Percentiles rank a stretch among this genome's conserved stretches.
Evolutionary conservation across 2,888 invertebrate species (phyloP).

Genomic region (Copidosoma aretas): DNA sequence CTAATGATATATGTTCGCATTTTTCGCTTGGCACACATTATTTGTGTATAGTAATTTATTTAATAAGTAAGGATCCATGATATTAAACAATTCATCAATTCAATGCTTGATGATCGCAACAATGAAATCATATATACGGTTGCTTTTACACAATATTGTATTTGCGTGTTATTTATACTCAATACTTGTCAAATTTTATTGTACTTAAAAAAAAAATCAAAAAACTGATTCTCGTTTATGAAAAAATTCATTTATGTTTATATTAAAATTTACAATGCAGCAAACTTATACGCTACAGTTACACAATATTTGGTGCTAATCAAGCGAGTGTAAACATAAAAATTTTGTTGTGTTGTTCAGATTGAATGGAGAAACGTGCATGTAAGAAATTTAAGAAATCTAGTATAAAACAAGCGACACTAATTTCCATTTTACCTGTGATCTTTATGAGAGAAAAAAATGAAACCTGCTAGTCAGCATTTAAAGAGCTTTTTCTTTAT

Average conservation of each 20-base stretch:
- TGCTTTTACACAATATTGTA: neutral
- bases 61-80: no score
- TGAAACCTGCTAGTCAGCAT: constrained; percentile 31
- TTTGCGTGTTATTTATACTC: neutral
- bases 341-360: neutral
- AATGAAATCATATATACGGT: neutral
- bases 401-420: neutral
- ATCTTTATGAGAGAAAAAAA: constrained; percentile 21
- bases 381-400: neutral
- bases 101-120: no score
- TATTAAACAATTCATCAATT: no score
- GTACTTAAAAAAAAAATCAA: no score
- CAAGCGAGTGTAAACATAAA: neutral
- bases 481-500: constrained; percentile 14
- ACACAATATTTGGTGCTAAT: neutral
- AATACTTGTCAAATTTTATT: no score
- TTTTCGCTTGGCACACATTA: neutral
- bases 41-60: neutral
- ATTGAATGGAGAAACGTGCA: neutral
- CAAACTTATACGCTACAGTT: neutral
- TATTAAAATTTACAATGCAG: no score
- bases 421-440: constrained; percentile 36
- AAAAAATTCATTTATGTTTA: no score
- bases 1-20: neutral
- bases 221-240: no score